Conservation (phyloP, 2,888 invertebrate genomes). For the Microctonus aethiopoides region DNA sequence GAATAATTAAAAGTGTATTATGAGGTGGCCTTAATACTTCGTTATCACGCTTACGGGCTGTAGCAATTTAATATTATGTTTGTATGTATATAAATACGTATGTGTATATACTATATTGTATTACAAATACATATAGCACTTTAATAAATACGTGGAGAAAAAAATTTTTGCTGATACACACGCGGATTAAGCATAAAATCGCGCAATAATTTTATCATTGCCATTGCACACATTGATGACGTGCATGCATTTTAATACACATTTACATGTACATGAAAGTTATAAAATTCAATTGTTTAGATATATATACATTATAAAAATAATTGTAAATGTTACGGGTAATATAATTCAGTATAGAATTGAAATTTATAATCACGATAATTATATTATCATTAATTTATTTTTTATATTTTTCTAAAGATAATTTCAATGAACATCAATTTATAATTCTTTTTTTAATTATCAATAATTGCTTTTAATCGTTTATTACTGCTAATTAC, state of each 20-base stretch:
- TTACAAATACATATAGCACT: neutral
- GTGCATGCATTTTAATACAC: neutral
- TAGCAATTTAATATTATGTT: neutral
- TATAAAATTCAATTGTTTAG: neutral
- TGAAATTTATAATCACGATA: neutral
- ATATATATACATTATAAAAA: too few species aligned
- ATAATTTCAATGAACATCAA: conserved; percentile 51
- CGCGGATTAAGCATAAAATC: neutral
- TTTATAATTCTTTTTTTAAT: conserved; percentile 56
- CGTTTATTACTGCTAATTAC: conserved; percentile 55
- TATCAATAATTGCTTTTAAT: conserved; percentile 60
- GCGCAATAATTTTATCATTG: conserved; percentile 21
- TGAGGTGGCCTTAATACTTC: conserved; percentile 37
- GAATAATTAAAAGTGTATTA: conserved; percentile 63
- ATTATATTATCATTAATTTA: neutral
- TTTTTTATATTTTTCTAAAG: conserved; percentile 48
- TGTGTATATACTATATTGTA: too few species aligned
- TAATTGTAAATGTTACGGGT: neutral
- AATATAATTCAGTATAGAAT: neutral
- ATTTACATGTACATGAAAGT: neutral
- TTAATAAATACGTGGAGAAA: neutral
- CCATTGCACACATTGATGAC: neutral
- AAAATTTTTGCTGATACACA: neutral
- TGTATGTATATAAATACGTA: conserved; percentile 8
- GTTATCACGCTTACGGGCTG: conserved; percentile 29